Evolutionary conservation across 2,888 invertebrate species (phyloP), one percentile per base, ranked within the genome.

Genomic region (Sturmia bella): DNA sequence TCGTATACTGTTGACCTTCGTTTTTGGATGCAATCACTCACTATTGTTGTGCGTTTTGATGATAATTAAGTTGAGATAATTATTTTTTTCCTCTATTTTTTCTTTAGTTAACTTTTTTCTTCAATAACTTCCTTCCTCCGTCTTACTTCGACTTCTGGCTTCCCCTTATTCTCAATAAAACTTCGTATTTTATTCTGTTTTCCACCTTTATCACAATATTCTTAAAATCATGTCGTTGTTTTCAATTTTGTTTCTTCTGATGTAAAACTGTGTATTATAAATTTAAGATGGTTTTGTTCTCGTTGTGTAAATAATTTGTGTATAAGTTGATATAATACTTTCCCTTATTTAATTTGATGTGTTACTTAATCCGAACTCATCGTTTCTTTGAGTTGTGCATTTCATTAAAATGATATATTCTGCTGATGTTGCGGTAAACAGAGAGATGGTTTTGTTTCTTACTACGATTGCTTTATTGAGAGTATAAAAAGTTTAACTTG

Each of bases 191-290:
- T 13, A 19, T 52, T 7, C 45, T 54, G 17, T 61, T 64, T 66
- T 52, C 24, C 19, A 59, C 57, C 32, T 64, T 72, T 72, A 68
- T 85, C 81, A 84, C 73, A 80, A 75, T 84, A 84, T 85, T 85
- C 85, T 85, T 59, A 85, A 77, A 66, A 85, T 85, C 85, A 85
- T 85, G 70, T 69, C 78, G 84, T 72, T 72, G 54, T 17, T 75
- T 66, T 69, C 77, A 17, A 39, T 66, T 72, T 15, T 57, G 17
- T 64, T 15, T 52, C 32, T 24, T 70, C 68, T 45, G n/a, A 21
- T 3, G 24, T 61, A 32, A 66, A 57, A 64, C 68, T 78, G 78
- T 81, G 78, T 64, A 73, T 45, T 63, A 74, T 9, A 50, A 19
- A 21, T 27, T 27, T 21, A 21, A 32, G 32, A 32, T 32, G 32